Percentiles rank a stretch among this genome's conserved stretches.
These are phyloP conservation scores for Drosophila simulans DNA, from an alignment of 1,140 invertebrate species.

Conservation along the genomic window DNA sequence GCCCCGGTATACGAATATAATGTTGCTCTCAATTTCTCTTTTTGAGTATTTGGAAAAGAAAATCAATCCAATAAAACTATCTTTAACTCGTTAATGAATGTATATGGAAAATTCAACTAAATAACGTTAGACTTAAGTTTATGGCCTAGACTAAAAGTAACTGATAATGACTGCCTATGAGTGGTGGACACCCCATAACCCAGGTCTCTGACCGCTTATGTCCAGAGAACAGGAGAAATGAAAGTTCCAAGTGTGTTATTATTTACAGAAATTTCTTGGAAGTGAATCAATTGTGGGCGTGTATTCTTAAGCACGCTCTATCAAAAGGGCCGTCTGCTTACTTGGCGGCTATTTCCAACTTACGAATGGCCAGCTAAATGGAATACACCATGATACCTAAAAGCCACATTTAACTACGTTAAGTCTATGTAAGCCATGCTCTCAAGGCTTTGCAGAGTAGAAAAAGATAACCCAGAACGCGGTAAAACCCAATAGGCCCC, in stretches of 20 bases:
- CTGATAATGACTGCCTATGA: conserved; percentile 67
- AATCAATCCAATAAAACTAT: conserved; percentile 4
- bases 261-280: conserved; percentile 51
- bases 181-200: conserved; percentile 37
- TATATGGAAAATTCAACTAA: conserved; percentile 49
- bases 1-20: conserved; percentile 34
- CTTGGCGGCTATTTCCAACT: background rate
- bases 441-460: conserved; percentile 59
- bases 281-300: conserved; percentile 6
- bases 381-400: background rate
- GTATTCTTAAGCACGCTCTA: background rate
- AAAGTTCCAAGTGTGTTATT: conserved; percentile 3
- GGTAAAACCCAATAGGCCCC: conserved; percentile 20
- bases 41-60: conserved; percentile 47
- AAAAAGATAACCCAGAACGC: conserved; percentile 45
- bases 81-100: conserved; percentile 25
- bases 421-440: conserved; percentile 73
- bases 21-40: conserved; percentile 14
- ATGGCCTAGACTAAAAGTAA: conserved; percentile 35
- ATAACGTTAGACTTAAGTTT: conserved; percentile 45
- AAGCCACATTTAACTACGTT: conserved; percentile 64
- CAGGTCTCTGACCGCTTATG: background rate
- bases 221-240: conserved; percentile 10
- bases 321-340: conserved; percentile 1
- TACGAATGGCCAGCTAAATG: background rate